Conservation (phyloP, 2,888 invertebrate species). For the Latrodectus elegans region DNA sequence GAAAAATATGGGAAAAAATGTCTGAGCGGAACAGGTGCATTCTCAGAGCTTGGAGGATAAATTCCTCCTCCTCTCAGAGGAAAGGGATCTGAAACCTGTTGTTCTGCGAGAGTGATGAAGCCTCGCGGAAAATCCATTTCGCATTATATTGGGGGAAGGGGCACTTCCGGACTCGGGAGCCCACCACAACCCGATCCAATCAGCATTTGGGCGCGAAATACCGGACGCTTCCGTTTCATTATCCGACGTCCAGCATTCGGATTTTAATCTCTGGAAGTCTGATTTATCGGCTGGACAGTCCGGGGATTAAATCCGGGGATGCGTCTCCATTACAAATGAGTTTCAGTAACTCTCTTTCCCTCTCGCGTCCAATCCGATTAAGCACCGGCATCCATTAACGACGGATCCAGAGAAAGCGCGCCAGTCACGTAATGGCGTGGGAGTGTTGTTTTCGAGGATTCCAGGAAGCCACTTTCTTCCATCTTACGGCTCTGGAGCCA, state of each 20-base stretch:
- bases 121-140: constrained; percentile 15
- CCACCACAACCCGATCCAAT: constrained; percentile 38
- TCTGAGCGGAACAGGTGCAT: too few relatives aligned
- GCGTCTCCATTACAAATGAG: constrained; percentile 67
- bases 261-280: constrained; percentile 62
- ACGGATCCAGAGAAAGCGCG: not conserved
- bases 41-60: too few relatives aligned
- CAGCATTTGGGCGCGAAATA: constrained; percentile 20
- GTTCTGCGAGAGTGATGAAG: not conserved
- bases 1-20: too few relatives aligned
- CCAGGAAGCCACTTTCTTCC: constrained; percentile 1
- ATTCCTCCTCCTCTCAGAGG: too few relatives aligned
- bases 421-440: constrained; percentile 12
- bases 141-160: constrained; percentile 10
- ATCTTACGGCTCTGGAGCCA: not conserved
- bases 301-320: constrained; percentile 59
- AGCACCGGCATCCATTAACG: constrained; percentile 47
- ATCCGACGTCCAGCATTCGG: constrained; percentile 39
- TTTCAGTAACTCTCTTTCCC: constrained; percentile 8
- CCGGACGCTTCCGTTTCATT: constrained; percentile 55
- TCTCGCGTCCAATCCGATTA: constrained; percentile 60
- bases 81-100: constrained; percentile 13
- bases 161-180: constrained; percentile 10
- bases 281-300: constrained; percentile 64
- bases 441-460: constrained; percentile 21